These are phyloP conservation scores for Eubasilissa splendida DNA, from an alignment of 2,888 invertebrate genomes.

Conservation along the genomic window DNA sequence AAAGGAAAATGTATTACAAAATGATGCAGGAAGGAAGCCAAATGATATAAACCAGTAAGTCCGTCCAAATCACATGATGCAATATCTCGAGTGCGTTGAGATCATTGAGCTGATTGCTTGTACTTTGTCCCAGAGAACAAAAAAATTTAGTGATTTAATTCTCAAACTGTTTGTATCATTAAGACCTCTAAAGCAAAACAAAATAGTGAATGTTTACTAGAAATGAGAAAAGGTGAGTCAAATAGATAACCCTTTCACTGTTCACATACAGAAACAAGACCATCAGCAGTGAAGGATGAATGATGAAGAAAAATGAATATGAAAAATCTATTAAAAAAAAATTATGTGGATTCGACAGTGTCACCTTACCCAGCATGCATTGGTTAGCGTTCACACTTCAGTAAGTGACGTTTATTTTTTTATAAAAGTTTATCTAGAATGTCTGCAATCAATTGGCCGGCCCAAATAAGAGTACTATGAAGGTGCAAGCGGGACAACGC, in stretches of 20 bases:
- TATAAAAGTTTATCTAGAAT: not conserved
- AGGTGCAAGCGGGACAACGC: constrained; percentile 39
- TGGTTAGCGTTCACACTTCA: not conserved
- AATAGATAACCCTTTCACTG: constrained; percentile 10
- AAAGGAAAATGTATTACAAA: no score
- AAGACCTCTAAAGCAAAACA: constrained; percentile 1
- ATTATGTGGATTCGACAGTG: constrained; percentile 1
- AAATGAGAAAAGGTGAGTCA: not conserved
- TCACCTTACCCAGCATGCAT: constrained; percentile 25
- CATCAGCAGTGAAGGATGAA: not conserved
- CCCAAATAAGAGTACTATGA: not conserved
- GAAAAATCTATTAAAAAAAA: not conserved
- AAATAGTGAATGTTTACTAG: constrained; percentile 3
- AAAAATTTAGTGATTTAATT: not conserved
- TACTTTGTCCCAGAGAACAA: no score
- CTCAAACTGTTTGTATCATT: not conserved
- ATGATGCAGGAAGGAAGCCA: not conserved
- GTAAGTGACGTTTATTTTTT: not conserved
- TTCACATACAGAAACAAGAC: not conserved
- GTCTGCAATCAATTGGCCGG: constrained; percentile 2
- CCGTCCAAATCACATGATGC: constrained; percentile 42
- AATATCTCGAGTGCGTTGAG: not conserved
- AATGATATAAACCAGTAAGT: constrained; percentile 46
- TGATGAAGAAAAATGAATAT: not conserved
- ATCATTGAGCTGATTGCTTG: no score